These are phyloP conservation scores for Noctua janthina DNA, from an alignment of 2,888 invertebrate species.

Conservation along the genomic window DNA sequence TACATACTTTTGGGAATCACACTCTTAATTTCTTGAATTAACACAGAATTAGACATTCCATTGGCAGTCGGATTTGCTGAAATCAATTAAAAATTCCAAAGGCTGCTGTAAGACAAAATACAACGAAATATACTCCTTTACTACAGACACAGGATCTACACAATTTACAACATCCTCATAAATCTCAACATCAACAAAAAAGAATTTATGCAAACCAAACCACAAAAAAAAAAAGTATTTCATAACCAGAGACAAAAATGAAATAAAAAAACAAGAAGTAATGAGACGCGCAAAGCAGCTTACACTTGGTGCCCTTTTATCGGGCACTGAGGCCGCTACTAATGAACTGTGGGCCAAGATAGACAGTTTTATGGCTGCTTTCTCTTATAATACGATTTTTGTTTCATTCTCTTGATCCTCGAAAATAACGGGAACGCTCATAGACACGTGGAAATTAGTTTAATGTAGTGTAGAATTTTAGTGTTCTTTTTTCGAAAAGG, in stretches of 20 bases:
- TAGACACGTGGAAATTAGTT: slow-evolving; percentile 25
- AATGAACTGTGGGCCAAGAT: slow-evolving; percentile 78
- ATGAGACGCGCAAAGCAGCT: slow-evolving; percentile 73
- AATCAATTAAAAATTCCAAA: not conserved
- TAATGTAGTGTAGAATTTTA: not conserved
- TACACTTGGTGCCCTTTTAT: slow-evolving; percentile 71
- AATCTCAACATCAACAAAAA: slow-evolving; percentile 47
- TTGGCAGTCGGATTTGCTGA: not conserved
- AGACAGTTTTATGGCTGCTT: slow-evolving; percentile 76
- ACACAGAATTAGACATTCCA: too few species aligned
- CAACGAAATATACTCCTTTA: not conserved
- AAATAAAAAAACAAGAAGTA: slow-evolving; percentile 62
- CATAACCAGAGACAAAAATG: slow-evolving; percentile 54
- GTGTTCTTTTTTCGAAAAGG: slow-evolving; percentile 17
- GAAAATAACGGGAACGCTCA: slow-evolving; percentile 25
- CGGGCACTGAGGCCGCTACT: slow-evolving; percentile 68
- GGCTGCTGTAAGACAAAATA: not conserved
- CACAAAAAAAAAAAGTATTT: slow-evolving; percentile 56
- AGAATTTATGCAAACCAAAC: slow-evolving; percentile 45
- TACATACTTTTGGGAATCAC: not conserved
- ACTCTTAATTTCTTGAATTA: not conserved
- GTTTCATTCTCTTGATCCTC: slow-evolving; percentile 44
- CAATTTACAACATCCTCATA: slow-evolving; percentile 27
- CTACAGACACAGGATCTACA: not conserved
- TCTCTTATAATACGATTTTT: slow-evolving; percentile 44